Percentiles rank a stretch among this genome's conserved stretches.
Conservation (phyloP, 2,888 invertebrate species). For the Coelinius sp. region DNA sequence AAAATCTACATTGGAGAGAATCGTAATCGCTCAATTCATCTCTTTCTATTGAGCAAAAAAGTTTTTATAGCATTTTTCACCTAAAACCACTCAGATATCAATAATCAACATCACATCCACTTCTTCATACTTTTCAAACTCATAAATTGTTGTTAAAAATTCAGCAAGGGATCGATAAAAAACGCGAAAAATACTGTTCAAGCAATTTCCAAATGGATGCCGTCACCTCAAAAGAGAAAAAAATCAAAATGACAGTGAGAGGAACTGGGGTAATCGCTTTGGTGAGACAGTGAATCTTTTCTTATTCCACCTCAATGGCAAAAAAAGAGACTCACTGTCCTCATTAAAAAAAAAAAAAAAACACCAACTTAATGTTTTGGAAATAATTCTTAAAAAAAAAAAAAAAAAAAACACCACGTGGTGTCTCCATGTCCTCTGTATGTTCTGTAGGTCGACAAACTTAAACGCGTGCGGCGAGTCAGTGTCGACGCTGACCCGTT, state of each 20-base stretch:
- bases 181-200: not conserved
- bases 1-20: too few relatives aligned
- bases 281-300: slow-evolving; percentile 42
- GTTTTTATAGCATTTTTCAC: too few relatives aligned
- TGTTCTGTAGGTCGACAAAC: slow-evolving; percentile 71
- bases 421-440: slow-evolving; percentile 69
- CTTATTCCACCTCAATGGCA: not conserved
- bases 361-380: not conserved
- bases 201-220: not conserved
- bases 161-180: not conserved
- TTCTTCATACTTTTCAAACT: too few relatives aligned
- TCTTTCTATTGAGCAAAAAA: too few relatives aligned
- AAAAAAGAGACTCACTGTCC: slow-evolving; percentile 3
- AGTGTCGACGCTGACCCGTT: slow-evolving; percentile 71
- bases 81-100: too few relatives aligned
- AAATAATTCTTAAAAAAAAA: slow-evolving; percentile 31
- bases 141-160: not conserved
- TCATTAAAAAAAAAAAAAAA: not conserved
- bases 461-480: slow-evolving; percentile 71
- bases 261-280: slow-evolving; percentile 44
- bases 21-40: too few relatives aligned
- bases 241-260: slow-evolving; percentile 36
- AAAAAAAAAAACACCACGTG: slow-evolving; percentile 57
- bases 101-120: too few relatives aligned
- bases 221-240: not conserved